Evolutionary conservation across 2,888 invertebrate species (phyloP).

Genomic region (Campopleginae sp.): DNA sequence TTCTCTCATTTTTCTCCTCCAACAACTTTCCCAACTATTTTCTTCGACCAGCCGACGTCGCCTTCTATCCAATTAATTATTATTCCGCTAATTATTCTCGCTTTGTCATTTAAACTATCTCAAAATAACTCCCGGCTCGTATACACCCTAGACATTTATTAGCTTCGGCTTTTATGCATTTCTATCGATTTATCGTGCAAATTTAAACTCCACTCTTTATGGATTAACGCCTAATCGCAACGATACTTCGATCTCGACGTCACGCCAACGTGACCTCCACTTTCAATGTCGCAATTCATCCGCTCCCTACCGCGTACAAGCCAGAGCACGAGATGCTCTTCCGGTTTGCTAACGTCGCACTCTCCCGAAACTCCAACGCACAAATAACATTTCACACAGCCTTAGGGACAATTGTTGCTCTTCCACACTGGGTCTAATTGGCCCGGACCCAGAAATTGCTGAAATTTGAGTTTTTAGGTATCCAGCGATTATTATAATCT

Average conservation of each 20-base stretch:
- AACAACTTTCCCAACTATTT: no score
- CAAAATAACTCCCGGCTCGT: neutral
- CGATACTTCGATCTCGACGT: slow-evolving; percentile 44
- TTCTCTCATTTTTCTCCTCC: neutral
- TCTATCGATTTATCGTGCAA: neutral
- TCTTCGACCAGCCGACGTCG: no score
- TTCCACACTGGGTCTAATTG: neutral
- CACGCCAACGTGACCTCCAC: slow-evolving; percentile 1
- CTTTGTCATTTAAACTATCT: neutral
- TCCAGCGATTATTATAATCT: no score
- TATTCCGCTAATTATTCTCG: no score
- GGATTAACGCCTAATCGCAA: slow-evolving; percentile 58
- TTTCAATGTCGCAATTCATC: slow-evolving; percentile 57
- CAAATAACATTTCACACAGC: neutral
- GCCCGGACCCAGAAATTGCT: neutral
- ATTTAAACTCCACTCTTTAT: slow-evolving; percentile 44
- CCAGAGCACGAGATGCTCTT: slow-evolving; percentile 23
- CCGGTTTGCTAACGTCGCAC: slow-evolving; percentile 35
- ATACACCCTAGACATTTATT: neutral
- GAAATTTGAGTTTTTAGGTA: no score
- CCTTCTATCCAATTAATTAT: no score
- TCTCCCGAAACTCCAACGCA: slow-evolving; percentile 29
- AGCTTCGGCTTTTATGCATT: neutral
- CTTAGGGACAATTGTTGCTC: neutral
- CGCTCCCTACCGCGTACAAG: slow-evolving; percentile 23